phyloP scores from a whole-genome alignment of 53 echinoderm and acorn worm species.

The Holothuria leucospilota region DNA sequence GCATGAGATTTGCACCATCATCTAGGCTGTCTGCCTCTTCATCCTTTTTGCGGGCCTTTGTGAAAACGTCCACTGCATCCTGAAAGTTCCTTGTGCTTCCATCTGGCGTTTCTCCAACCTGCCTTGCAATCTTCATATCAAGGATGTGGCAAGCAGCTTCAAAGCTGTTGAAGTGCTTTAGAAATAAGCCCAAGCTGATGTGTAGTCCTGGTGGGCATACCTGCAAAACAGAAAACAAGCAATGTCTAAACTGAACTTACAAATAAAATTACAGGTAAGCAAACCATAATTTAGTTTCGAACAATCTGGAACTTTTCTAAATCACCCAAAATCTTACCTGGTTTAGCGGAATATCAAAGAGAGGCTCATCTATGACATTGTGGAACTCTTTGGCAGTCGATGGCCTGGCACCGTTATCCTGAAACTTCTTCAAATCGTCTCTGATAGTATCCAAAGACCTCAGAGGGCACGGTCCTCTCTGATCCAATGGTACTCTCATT shows the following conservation, averaged over 20 bases:
- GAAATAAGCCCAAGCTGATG: conserved; percentile 18
- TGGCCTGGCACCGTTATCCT: background rate
- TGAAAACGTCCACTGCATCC: background rate
- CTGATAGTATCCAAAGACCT: background rate
- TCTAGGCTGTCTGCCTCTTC: conserved; percentile 9
- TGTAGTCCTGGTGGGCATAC: conserved; percentile 30
- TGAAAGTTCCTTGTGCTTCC: background rate
- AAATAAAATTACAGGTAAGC: too few species aligned
- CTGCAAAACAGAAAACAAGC: background rate
- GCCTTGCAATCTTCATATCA: background rate
- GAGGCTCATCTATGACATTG: background rate
- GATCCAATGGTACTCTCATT: background rate
- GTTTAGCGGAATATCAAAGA: background rate
- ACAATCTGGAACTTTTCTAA: too few species aligned
- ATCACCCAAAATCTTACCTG: too few species aligned
- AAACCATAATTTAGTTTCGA: too few species aligned
- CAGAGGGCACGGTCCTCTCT: background rate
- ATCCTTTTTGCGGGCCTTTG: background rate
- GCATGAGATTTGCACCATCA: background rate
- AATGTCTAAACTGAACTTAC: too few species aligned
- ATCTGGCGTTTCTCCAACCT: too few species aligned
- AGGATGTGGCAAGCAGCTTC: background rate
- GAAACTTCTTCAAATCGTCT: background rate
- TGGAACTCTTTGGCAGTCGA: background rate
- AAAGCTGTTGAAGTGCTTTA: conserved; percentile 16